Evolutionary conservation across 2,797 vertebrate genomes (phyloP).

Genomic region (Octomys mimax): DNA sequence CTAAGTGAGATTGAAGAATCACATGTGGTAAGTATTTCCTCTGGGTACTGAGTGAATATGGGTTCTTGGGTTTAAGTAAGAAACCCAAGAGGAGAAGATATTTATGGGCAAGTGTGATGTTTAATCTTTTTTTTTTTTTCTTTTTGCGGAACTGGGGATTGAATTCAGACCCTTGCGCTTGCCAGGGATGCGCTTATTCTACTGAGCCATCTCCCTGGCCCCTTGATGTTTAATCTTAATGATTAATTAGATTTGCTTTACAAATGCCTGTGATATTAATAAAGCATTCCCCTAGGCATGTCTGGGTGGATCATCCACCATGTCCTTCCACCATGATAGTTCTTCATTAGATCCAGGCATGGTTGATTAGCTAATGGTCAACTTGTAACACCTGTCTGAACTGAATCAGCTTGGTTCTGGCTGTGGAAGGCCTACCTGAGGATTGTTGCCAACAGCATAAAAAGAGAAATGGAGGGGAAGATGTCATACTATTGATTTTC

Average conservation of each 20-base stretch:
- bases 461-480: not conserved
- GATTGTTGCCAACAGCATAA: not conserved
- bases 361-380: too few relatives aligned
- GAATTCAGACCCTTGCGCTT: too few relatives aligned
- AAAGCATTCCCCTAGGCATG: not conserved
- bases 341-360: not conserved
- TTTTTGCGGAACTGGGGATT: too few relatives aligned
- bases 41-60: not conserved
- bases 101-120: not conserved
- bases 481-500: not conserved
- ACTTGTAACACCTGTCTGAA: not conserved
- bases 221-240: not conserved
- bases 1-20: not conserved
- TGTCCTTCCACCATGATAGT: not conserved
- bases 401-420: not conserved
- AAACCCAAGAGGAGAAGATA: not conserved
- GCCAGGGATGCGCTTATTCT: too few relatives aligned
- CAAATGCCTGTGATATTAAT: not conserved
- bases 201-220: too few relatives aligned
- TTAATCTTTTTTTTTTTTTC: not conserved
- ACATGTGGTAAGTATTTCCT: not conserved
- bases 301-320: not conserved
- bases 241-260: not conserved
- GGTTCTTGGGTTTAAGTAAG: not conserved
- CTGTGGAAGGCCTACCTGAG: not conserved